Percentiles rank a stretch among this genome's conserved stretches.
phyloP scores from a whole-genome alignment of 2,113 vertebrate species.

The Sisor rabdophorus region DNA sequence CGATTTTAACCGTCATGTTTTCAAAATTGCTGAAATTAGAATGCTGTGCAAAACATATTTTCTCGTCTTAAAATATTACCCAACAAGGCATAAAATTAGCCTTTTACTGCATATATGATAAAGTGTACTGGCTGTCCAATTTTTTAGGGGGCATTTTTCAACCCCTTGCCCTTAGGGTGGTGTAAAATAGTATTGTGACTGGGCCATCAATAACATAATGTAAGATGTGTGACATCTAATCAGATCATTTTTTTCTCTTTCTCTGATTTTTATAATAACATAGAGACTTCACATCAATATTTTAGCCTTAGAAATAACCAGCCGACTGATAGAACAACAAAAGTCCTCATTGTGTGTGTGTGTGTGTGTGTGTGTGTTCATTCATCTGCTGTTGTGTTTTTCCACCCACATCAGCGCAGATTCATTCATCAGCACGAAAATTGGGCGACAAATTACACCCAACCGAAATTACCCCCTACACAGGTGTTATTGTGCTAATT shows the following conservation, averaged over 20 bases:
- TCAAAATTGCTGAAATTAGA: too few relatives aligned
- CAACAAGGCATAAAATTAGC: too few relatives aligned
- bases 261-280: neutral
- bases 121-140: too few relatives aligned
- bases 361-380: too few relatives aligned
- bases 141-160: too few relatives aligned
- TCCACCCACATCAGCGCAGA: neutral
- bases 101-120: too few relatives aligned
- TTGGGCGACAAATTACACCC: neutral
- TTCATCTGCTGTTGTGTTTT: slow-evolving; percentile 14
- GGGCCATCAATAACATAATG: too few relatives aligned
- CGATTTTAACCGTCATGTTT: too few relatives aligned
- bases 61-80: too few relatives aligned
- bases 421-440: slow-evolving; percentile 7
- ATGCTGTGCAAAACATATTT: too few relatives aligned
- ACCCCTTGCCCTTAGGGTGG: too few relatives aligned
- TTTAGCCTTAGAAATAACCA: neutral
- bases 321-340: neutral
- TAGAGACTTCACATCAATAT: neutral
- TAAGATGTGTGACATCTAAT: neutral
- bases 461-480: neutral
- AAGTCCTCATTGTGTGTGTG: slow-evolving; percentile 14
- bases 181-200: too few relatives aligned
- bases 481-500: slow-evolving; percentile 12
- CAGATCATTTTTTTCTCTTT: neutral